Base-by-base conservation (phyloP, 2,888 invertebrate genomes). In the Acanthacorydalis orientalis region DNA sequence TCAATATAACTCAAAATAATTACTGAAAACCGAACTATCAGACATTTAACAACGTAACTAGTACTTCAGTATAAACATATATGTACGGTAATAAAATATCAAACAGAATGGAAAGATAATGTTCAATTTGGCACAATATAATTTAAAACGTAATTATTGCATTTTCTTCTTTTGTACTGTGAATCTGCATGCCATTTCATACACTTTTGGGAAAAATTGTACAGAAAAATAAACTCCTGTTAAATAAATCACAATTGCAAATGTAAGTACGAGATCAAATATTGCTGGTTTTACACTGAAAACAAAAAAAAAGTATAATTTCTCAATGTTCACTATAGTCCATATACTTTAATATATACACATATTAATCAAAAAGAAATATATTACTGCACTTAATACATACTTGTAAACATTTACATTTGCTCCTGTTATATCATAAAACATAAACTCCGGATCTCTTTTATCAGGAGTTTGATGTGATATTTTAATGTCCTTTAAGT, bases 211-310 rank as follows among this genome's bases (percentile, higher is more conserved):
- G 61, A 85, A 83, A 53, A 78, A 67, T 53, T 81, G 80, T 50
- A 92, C 78, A 10, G 80, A 70, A 56, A 88, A 73, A 67, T 91
- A 95, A n/a, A 95, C 75, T 6, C 80, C 59, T n/a, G 78, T 75
- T 47, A 97, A 74, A 65, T 97, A 97, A 23, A 78, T 72, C 34
- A 83, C 71, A 59, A 97, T 95, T 35, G 78, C 80, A 50, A 87
- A 65, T 1, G 95, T 93, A 11, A 97, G 74, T 56, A 97, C 83
- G 57, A 98, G 78, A 73, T 98, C 97, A 70, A 97, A 97, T 48
- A 96, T 83, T 9, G 97, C 97, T 52, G 97, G 97, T 63, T 97
- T 97, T 7, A 96, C 95, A 64, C 91, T 89, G 74, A 56, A 79
- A 77, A 51, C 38, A 37, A 49, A 49, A 47, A 51, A 33, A 50